Evolutionary conservation across 2,797 vertebrate genomes (phyloP), one percentile per base, ranked within the genome.

Genomic region (Coracias cyanogaster): DNA sequence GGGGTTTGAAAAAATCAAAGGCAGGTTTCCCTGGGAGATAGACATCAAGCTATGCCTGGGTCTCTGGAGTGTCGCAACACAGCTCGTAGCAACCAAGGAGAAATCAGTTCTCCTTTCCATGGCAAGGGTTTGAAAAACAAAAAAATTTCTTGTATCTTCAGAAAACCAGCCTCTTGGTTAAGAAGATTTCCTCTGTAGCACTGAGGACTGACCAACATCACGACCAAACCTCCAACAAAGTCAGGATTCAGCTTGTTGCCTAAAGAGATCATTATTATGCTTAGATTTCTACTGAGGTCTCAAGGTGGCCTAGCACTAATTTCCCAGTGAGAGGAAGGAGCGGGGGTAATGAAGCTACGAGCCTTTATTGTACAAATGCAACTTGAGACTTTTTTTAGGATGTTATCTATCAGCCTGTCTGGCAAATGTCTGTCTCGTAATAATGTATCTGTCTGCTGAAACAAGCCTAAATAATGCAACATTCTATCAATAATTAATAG

Each of bases 381-480:
- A 97, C 92, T 82, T 12, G 62, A 97, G 94, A 83, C 91, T 69
- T 95, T 92, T 95, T 96, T 96, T 94, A 93, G 94, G 94, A 91
- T 91, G 90, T 61, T 91, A 97, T 97, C 95, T 90, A 91, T 96
- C 95, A 97, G 89, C 82, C 94, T 92, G 96, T 97, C 94, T 96
- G 94, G 96, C 96, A 93, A 96, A 95, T 48, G 86, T 93, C 96
- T 96, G 95, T 85, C 97, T 86, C 86, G 89, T 90, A 96, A 96
- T 96, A 97, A 96, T 79, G 91, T 93, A 93, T 91, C 95, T 1
- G 67, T 94, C 95, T 97, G 84, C 94, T 96, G 94, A 96, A 97
- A 88, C 90, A 91, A 91, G 74, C 71, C 95, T 97, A 94, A 97
- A 97, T 97, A 97, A 97, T 97, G 95, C 93, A 97, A 92, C 21